Conservation (phyloP, 2,888 invertebrate species). For the Allophyes oxyacanthae region DNA sequence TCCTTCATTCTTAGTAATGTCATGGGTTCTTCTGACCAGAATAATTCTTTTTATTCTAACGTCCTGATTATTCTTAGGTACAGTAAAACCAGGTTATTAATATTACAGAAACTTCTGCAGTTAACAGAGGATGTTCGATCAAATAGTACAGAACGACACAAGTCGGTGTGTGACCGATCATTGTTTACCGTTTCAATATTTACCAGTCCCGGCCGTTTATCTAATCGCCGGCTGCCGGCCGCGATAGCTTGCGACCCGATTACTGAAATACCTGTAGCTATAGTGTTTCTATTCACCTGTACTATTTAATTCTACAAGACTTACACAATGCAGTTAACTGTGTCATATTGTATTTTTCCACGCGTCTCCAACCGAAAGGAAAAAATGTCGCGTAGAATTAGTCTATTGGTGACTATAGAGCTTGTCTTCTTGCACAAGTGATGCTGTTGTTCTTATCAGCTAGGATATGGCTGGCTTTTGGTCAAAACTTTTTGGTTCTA, state of each 20-base stretch:
- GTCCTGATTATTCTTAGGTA: too few species aligned
- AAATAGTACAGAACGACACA: slow-evolving; percentile 43
- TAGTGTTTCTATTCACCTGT: slow-evolving; percentile 80
- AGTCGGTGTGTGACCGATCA: slow-evolving; percentile 64
- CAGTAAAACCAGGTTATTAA: background rate
- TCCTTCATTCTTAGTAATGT: too few species aligned
- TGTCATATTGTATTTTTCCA: background rate
- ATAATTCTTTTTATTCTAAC: too few species aligned
- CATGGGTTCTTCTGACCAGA: too few species aligned
- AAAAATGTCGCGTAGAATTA: too few species aligned
- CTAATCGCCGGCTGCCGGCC: slow-evolving; percentile 83
- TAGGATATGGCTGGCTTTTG: too few species aligned
- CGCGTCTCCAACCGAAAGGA: too few species aligned
- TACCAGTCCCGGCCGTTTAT: slow-evolving; percentile 77
- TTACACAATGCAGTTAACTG: slow-evolving; percentile 17
- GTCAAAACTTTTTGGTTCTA: too few species aligned
- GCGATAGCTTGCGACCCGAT: slow-evolving; percentile 86
- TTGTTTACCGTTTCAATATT: slow-evolving; percentile 85
- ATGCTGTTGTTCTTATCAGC: too few species aligned
- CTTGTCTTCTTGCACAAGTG: too few species aligned
- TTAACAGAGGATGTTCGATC: slow-evolving; percentile 28
- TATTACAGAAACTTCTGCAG: slow-evolving; percentile 9
- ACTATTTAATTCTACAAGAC: slow-evolving; percentile 73
- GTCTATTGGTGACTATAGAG: too few species aligned
- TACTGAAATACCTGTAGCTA: slow-evolving; percentile 79